Evolutionary conservation across 2,113 vertebrate species (phyloP), one percentile per base, ranked within the genome.

Genomic region (Lepus americanus): DNA sequence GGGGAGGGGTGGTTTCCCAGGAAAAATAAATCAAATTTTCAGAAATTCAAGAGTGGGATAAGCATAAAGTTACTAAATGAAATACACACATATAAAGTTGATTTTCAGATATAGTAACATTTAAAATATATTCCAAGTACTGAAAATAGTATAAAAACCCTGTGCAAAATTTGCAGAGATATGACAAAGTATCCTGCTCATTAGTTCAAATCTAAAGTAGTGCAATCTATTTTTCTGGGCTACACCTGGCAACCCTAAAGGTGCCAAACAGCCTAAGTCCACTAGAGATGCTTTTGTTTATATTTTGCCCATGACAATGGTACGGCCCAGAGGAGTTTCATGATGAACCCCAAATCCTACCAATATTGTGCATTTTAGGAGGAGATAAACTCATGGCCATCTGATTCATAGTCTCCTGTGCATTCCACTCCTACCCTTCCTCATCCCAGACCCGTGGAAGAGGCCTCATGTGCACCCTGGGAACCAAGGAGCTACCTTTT

Each of bases 171-270:
- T 83, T 80, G 33, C 55, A 10, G 12, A 39, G 33, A 29, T 9
- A 74, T 1, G 67, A 82, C 79, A 20, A 61, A 61, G 64, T 72
- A 36, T 80, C 36, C 84, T 80, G 53, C n/a, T 25, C 2, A 89
- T 19, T 77, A 74, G 88, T 59, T 79, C 59, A 81, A 82, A 81
- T 29, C 69, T 74, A 82, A 74, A 44, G 63, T 4, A 0, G 5
- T 86, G 8, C 59, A 11, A 9, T 83, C n/a, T 93, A 74, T 55
- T 80, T 87, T 79, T 36, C 78, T 80, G 92, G 59, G 22, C n/a
- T 31, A 89, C 92, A 25, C 19, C 55, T 87, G 59, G 19, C 77
- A 73, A 84, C 11, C 11, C 49, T 63, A 59, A 31, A n/a, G 23
- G 87, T 83, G 12, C 5, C 53, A 72, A 89, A 29, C 6, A 77